Percentiles rank a stretch among this genome's conserved stretches.
phyloP scores from a whole-genome alignment of 2,797 vertebrate genomes.

The Apogon talboti region DNA sequence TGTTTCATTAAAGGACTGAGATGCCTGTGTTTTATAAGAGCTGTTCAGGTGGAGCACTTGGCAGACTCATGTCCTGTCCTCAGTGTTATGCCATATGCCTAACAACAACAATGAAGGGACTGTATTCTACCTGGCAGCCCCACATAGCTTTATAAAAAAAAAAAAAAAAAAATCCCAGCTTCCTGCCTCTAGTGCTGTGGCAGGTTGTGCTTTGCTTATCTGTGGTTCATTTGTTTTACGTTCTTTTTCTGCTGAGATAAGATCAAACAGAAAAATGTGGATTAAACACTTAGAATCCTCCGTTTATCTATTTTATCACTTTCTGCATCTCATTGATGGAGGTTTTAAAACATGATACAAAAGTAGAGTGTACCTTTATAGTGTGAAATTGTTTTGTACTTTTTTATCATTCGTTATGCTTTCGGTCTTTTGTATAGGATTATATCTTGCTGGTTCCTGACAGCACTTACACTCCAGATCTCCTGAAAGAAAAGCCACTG shows the following conservation, averaged over 20 bases:
- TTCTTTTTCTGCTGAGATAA: conserved; percentile 14
- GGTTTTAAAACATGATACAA: neutral
- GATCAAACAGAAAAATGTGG: neutral
- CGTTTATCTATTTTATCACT: conserved; percentile 13
- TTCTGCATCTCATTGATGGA: conserved; percentile 8
- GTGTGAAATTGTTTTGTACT: neutral
- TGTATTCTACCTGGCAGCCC: conserved; percentile 66
- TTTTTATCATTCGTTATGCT: conserved; percentile 30
- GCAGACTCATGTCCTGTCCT: conserved; percentile 43
- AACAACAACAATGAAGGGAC: conserved; percentile 66
- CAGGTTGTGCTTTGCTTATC: conserved; percentile 25
- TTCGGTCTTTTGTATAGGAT: conserved; percentile 83
- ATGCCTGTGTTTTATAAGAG: conserved; percentile 20
- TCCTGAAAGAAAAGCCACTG: conserved; percentile 85
- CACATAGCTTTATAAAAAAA: conserved; percentile 51
- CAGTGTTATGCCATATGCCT: conserved; percentile 48
- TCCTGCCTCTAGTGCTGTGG: conserved; percentile 16
- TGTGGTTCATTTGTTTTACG: conserved; percentile 22
- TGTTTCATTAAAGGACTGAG: conserved; percentile 21
- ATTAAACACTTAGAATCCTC: conserved; percentile 9
- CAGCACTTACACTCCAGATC: conserved; percentile 85
- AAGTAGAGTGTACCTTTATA: neutral
- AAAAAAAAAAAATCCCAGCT: conserved; percentile 7
- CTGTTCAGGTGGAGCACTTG: conserved; percentile 46
- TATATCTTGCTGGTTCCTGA: conserved; percentile 88